A percentile compares a stretch with the other conserved stretches of the same genome.
phyloP scores from a whole-genome alignment of 2,888 invertebrate species.

The Fragum whitleyi region DNA sequence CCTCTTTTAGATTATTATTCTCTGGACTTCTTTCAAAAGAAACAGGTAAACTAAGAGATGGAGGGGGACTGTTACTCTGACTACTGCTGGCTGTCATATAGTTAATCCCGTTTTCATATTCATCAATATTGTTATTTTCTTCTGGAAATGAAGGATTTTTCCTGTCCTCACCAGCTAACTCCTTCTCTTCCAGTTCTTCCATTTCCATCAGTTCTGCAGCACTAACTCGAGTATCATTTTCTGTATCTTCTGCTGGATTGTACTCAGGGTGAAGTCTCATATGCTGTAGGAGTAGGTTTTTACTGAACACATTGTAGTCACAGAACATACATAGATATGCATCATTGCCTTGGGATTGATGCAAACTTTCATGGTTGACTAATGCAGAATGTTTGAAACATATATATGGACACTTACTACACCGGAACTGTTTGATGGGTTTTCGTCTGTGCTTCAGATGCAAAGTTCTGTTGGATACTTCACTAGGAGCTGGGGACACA shows the following conservation, averaged over 20 bases:
- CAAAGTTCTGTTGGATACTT: conserved; percentile 71
- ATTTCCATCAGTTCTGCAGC: conserved; percentile 57
- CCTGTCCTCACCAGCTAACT: conserved; percentile 48
- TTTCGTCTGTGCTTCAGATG: conserved; percentile 75
- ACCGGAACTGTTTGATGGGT: conserved; percentile 78
- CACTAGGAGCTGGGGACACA: conserved; percentile 49
- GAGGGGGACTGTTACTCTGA: conserved; percentile 38
- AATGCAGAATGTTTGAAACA: conserved; percentile 75
- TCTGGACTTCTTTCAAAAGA: conserved; percentile 26
- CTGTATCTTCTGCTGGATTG: conserved; percentile 73
- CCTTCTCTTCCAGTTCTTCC: conserved; percentile 62
- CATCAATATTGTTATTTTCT: conserved; percentile 63
- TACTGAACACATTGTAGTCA: conserved; percentile 75
- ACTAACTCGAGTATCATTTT: conserved; percentile 58
- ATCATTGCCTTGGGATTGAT: conserved; percentile 71
- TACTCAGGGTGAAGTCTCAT: conserved; percentile 77
- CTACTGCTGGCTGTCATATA: conserved; percentile 4
- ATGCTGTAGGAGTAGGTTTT: conserved; percentile 76
- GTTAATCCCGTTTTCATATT: conserved; percentile 57
- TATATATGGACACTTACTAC: conserved; percentile 78
- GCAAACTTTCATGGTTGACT: conserved; percentile 76
- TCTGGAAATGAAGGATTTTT: conserved; percentile 39
- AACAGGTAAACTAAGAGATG: conserved; percentile 27
- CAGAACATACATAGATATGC: conserved; percentile 78
- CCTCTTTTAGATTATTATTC: conserved; percentile 41